phyloP scores from a whole-genome alignment of 2,888 invertebrate species.

The Blera fallax region DNA sequence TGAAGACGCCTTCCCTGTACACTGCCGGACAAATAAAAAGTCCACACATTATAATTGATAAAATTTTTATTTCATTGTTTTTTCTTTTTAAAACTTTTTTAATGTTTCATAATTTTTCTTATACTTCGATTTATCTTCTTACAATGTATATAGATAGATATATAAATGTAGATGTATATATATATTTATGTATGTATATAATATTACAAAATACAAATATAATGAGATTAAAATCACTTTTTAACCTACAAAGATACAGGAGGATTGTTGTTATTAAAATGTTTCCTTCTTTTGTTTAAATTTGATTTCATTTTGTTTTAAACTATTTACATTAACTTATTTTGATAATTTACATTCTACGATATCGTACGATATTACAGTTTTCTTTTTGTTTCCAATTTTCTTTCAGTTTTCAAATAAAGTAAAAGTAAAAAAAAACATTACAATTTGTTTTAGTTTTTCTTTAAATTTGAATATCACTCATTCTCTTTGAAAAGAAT shows the following conservation, averaged over 20 bases:
- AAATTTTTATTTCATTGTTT: constrained; percentile 61
- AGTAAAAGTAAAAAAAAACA: background rate
- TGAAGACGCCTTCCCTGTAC: too few relatives aligned
- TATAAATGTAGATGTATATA: constrained; percentile 65
- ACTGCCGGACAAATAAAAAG: background rate
- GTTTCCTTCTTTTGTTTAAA: constrained; percentile 6
- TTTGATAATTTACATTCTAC: constrained; percentile 56
- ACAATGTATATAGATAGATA: constrained; percentile 67
- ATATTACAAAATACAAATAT: constrained; percentile 72
- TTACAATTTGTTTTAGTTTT: background rate
- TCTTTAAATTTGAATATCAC: constrained; percentile 2
- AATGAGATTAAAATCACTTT: constrained; percentile 72
- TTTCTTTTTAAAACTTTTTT: constrained; percentile 19
- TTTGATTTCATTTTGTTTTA: constrained; percentile 24
- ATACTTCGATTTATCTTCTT: constrained; percentile 59
- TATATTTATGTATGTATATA: constrained; percentile 66
- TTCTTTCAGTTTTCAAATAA: constrained; percentile 19
- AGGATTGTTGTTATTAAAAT: constrained; percentile 44
- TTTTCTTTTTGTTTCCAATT: constrained; percentile 53
- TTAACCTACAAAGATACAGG: constrained; percentile 65
- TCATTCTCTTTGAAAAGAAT: constrained; percentile 31
- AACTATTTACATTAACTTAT: constrained; percentile 61
- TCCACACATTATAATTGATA: constrained; percentile 43
- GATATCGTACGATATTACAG: constrained; percentile 72
- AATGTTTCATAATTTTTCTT: constrained; percentile 43